phyloP scores from a whole-genome alignment of 2,797 vertebrate genomes.

The Halcyon smyrnensis region DNA sequence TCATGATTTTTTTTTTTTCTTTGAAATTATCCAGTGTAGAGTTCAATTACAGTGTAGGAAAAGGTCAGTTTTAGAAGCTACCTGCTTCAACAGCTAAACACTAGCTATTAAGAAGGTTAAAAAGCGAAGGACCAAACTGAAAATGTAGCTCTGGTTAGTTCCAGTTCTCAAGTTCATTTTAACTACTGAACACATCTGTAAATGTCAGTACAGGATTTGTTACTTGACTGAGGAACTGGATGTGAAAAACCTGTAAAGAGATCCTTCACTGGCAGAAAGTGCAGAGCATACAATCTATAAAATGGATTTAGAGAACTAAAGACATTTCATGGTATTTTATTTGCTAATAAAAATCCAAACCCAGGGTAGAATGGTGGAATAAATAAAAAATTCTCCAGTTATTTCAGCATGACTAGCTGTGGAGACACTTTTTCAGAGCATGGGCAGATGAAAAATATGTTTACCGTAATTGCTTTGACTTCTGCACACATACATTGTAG shows the following conservation, averaged over 20 bases:
- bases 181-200: neutral
- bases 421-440: neutral
- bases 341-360: neutral
- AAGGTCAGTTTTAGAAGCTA: neutral
- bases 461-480: rapidly evolving
- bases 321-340: neutral
- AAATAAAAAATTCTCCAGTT: neutral
- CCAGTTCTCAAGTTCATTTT: neutral
- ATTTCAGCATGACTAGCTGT: neutral
- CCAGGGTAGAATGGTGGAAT: neutral
- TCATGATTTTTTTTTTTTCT: neutral
- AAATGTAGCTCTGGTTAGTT: neutral
- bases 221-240: neutral
- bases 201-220: neutral
- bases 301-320: neutral
- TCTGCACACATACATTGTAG: rapidly evolving
- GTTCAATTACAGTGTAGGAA: neutral
- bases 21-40: neutral
- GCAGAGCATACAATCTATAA: neutral
- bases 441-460: neutral
- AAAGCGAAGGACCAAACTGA: neutral
- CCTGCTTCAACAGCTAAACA: neutral
- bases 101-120: neutral
- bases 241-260: neutral
- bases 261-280: neutral